Base-by-base conservation (phyloP, 1,140 invertebrate genomes). In the Gonatopus flavifemur region DNA sequence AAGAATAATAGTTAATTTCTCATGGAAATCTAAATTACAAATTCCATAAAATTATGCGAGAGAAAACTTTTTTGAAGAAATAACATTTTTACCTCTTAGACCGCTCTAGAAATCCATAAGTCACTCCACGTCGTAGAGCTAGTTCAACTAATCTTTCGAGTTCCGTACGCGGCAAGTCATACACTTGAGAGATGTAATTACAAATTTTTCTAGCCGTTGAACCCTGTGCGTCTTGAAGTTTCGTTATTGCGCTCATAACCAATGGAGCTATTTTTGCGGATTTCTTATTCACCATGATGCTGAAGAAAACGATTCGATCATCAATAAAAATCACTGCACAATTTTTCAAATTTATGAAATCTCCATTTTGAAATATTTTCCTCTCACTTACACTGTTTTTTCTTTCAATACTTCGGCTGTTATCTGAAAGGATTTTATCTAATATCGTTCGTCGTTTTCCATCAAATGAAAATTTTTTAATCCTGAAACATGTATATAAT, bases 191-290 rank as follows among this genome's bases (percentile, higher is more conserved):
- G 18, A 78, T 68, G 28, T 68, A 77, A 31, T 67, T 69, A 25
- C 64, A 70, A 31, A 78, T 78, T 48, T 78, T 70, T 6, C 53
- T 52, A 5, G 62, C 46, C 6, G 72, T 74, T 3, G 74, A 75
- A n/a, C 74, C 76, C 31, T 72, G 62, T 0, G 61, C 13, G 15
- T 72, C 64, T 39, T 72, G 74, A 0, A 78, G 56, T 5, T 52
- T 59, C 0, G 64, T 56, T 25, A 78, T 75, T 1, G 76, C 76
- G 15, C 67, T 67, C 0, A 76, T 63, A 0, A 78, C 69, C 3
- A 76, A 19, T 6, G 65, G 50, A 24, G 71, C 66, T 52, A 77
- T 62, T 47, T 69, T 74, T 9, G 57, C 62, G 2, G 46, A 10
- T 16, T 57, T 72, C 6, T 16, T 52, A 2, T 5, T 13, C 0